These are phyloP conservation scores for Zootermopsis nevadensis DNA, from an alignment of 2,888 invertebrate genomes.

Conservation along the genomic window DNA sequence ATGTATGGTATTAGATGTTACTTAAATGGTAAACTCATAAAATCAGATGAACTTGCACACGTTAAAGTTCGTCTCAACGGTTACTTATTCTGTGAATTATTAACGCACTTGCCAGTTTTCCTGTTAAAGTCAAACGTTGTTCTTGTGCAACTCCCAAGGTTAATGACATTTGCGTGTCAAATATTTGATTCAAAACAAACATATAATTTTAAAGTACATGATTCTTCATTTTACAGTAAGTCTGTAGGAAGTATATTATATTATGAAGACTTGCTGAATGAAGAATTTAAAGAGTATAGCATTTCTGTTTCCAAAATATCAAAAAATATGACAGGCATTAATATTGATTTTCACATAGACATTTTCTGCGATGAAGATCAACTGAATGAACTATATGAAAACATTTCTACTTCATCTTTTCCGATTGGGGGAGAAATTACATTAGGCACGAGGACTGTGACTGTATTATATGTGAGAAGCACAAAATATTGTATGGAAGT, in stretches of 20 bases:
- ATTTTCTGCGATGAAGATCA: not conserved
- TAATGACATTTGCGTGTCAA: not conserved
- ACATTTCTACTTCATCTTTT: not conserved
- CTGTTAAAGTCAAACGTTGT: not conserved
- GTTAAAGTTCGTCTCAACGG: not conserved
- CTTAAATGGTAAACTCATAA: not conserved
- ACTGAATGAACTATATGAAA: not conserved
- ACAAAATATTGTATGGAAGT: not conserved
- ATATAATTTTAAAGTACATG: constrained; percentile 5
- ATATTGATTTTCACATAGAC: not conserved
- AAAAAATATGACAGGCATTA: not conserved
- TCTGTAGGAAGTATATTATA: not conserved
- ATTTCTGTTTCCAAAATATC: not conserved
- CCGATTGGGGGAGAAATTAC: too few species aligned
- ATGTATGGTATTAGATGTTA: constrained; percentile 1
- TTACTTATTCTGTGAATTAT: not conserved
- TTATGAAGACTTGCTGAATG: not conserved
- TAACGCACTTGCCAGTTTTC: not conserved
- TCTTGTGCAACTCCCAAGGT: not conserved
- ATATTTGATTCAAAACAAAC: not conserved
- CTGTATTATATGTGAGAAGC: not conserved
- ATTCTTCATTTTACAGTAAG: not conserved
- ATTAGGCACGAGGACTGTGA: not conserved
- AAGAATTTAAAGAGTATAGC: not conserved
- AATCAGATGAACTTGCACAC: too few species aligned